Evolutionary conservation across 2,797 vertebrate genomes (phyloP), one percentile per base, ranked within the genome.

Genomic region (Chrosomus eos): DNA sequence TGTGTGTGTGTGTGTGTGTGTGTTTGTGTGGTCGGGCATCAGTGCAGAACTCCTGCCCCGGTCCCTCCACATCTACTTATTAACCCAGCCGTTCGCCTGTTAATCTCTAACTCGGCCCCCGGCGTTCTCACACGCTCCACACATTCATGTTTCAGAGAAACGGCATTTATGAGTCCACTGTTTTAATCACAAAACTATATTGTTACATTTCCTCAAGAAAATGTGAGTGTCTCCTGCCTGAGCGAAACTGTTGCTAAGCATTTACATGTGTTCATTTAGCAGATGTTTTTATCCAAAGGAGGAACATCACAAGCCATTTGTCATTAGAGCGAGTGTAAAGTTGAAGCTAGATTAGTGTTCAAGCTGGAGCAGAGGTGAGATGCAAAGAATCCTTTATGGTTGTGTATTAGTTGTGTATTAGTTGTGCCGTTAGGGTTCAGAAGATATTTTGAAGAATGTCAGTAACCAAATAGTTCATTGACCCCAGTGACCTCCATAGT

Each of bases 31-130:
- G 94, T 94, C 93, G 92, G 91, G 94, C 93, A 95, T 92, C 92
- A 94, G 92, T 94, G 93, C 90, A 93, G 94, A 95, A 95, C 94
- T 92, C 92, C 92, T 90, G 90, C 92, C 92, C 93, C 91, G 92
- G 91, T 93, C 90, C 87, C 86, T 87, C 83, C 92, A 90, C 84
- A 87, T 77, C 91, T 92, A 94, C 93, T 94, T 91, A 95, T 95
- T 95, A 94, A 95, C 94, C 93, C 88, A 88, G 87, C 88, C 90
- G 85, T 90, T 89, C 89, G 90, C 88, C 92, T 90, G 93, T 94
- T 95, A 94, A 94, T 94, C 92, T 93, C 82, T 91, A 94, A 92
- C 73, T 90, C 88, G 85, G 88, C 86, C 88, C 86, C 72, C 73
- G 81, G 81, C 51, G 38, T 45, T 80, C 60, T 71, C 72, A 19